Percentiles rank a stretch among this genome's conserved stretches.
phyloP scores from a whole-genome alignment of 2,797 vertebrate species.

The Ciconia nigra region DNA sequence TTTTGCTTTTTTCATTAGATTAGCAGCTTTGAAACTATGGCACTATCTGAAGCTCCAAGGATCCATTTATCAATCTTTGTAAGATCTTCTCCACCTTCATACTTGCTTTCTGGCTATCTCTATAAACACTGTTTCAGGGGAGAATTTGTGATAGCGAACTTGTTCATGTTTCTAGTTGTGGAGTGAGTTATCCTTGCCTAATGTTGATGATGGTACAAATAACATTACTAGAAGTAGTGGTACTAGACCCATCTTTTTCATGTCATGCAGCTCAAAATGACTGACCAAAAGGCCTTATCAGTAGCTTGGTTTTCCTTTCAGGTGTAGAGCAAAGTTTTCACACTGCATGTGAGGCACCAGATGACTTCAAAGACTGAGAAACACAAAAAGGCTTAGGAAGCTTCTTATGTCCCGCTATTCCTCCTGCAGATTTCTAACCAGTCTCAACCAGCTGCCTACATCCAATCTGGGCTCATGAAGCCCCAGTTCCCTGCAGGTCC shows the following conservation, averaged over 20 bases:
- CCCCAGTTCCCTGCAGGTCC: background rate
- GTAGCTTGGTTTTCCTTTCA: constrained; percentile 15
- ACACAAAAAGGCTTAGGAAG: constrained; percentile 44
- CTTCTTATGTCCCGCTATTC: background rate
- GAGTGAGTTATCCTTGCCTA: background rate
- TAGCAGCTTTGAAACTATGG: background rate
- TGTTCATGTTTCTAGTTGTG: background rate
- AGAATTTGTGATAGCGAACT: background rate
- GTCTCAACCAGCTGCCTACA: constrained; percentile 30
- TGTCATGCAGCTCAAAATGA: background rate
- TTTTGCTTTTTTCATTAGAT: background rate
- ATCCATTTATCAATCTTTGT: background rate
- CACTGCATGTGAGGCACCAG: background rate
- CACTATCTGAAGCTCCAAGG: background rate
- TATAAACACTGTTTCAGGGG: background rate
- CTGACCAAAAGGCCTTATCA: background rate
- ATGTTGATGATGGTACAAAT: background rate
- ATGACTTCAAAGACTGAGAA: constrained; percentile 44
- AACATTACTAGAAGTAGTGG: background rate
- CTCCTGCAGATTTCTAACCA: constrained; percentile 40
- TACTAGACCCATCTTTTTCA: background rate
- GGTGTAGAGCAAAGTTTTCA: constrained; percentile 1
- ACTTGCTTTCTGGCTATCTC: background rate
- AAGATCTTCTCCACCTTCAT: background rate
- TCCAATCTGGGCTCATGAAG: constrained; percentile 15